Conservation (phyloP, 2,888 invertebrate genomes). For the Cordylochernes scorpioides region DNA sequence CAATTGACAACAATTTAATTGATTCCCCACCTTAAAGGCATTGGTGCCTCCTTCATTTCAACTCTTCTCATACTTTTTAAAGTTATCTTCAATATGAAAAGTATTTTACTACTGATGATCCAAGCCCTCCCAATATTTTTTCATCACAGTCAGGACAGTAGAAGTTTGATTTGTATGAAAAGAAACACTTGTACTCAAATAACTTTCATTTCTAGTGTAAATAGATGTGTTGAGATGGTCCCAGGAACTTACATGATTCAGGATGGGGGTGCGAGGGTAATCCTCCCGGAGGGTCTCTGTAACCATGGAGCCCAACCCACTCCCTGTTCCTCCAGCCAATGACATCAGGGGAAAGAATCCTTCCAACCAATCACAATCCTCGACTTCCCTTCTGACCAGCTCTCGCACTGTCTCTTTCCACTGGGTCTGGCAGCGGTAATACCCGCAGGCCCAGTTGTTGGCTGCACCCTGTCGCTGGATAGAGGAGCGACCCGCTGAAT, state of each 20-base stretch:
- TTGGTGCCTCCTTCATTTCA: no score
- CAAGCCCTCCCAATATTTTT: no score
- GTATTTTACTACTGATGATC: no score
- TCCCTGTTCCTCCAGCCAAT: conserved; percentile 24
- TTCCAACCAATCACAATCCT: conserved; percentile 22
- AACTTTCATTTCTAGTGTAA: no score
- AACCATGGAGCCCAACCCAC: conserved; percentile 22
- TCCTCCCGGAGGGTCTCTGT: conserved; percentile 21
- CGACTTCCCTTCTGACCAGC: conserved; percentile 20
- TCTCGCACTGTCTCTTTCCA: conserved; percentile 18
- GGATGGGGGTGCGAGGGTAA: conserved; percentile 19
- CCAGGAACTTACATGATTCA: conserved; percentile 3
- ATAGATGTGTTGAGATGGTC: no score
- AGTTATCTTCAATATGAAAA: no score
- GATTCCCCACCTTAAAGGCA: no score
- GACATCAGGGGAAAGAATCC: conserved; percentile 22
- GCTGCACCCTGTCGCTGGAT: conserved; percentile 21
- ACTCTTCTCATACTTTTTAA: no score
- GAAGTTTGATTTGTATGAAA: no score
- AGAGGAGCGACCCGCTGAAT: conserved; percentile 19
- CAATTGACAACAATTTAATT: no score
- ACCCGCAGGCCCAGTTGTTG: conserved; percentile 25
- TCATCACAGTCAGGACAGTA: no score
- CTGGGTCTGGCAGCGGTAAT: conserved; percentile 19
- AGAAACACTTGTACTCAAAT: no score